These are phyloP conservation scores for Falco concolor DNA, from an alignment of 2,797 vertebrate genomes.

Conservation along the genomic window DNA sequence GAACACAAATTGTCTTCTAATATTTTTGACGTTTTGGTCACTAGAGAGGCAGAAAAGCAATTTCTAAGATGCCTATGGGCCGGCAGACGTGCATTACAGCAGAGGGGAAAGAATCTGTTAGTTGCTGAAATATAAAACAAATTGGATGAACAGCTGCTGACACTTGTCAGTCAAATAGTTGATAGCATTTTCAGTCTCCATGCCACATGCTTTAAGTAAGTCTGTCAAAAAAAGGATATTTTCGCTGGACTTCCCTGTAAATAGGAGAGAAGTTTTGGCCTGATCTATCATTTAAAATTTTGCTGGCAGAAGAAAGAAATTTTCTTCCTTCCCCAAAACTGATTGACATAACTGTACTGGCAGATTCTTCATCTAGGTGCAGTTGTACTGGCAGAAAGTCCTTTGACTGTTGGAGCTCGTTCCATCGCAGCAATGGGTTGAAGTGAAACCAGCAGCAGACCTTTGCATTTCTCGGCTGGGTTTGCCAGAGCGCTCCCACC, in stretches of 20 bases:
- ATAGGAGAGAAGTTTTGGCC: constrained; percentile 68
- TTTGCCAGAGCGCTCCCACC: background rate
- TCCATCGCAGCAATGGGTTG: background rate
- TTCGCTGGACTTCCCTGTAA: constrained; percentile 64
- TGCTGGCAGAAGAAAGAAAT: constrained; percentile 52
- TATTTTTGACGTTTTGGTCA: constrained; percentile 58
- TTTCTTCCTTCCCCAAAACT: constrained; percentile 29
- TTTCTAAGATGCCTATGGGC: constrained; percentile 58
- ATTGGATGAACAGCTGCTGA: constrained; percentile 72
- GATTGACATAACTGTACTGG: constrained; percentile 58
- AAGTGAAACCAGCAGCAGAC: constrained; percentile 19
- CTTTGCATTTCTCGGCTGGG: background rate
- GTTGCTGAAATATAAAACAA: constrained; percentile 69
- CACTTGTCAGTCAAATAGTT: constrained; percentile 73
- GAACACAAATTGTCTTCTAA: constrained; percentile 47
- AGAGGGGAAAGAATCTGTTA: constrained; percentile 62
- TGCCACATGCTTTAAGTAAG: constrained; percentile 68
- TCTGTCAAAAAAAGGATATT: constrained; percentile 66
- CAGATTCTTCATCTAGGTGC: constrained; percentile 50
- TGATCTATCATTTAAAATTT: constrained; percentile 58
- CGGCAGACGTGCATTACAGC: constrained; percentile 51
- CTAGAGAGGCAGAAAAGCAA: constrained; percentile 45
- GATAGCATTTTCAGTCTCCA: constrained; percentile 71
- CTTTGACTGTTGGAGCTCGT: constrained; percentile 25
- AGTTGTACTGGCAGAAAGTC: constrained; percentile 48